Conservation (phyloP, 1,140 invertebrate genomes). For the silkworm (Bombyx mori) region DNA sequence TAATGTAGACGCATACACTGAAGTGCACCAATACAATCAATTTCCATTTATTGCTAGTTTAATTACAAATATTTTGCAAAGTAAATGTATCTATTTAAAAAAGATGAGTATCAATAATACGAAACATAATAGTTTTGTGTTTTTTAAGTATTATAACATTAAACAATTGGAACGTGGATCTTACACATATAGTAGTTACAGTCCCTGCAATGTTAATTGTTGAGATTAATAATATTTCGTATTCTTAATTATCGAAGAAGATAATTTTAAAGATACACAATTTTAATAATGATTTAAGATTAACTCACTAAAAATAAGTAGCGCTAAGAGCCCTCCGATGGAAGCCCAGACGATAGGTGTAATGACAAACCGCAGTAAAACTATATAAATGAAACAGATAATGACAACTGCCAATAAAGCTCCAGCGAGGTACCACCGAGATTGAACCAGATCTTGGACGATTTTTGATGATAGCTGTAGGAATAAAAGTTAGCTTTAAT, state of each 20-base stretch:
- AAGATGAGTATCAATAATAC: no score
- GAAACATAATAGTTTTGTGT: no score
- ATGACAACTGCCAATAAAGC: conserved; percentile 78
- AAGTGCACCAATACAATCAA: no score
- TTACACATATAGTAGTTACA: no score
- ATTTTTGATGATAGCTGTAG: conserved; percentile 72
- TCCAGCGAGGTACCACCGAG: conserved; percentile 79
- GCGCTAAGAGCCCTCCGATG: conserved; percentile 78
- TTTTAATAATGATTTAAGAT: no score
- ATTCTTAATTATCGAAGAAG: no score
- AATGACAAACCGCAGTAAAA: conserved; percentile 90
- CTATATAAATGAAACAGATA: conserved; percentile 88
- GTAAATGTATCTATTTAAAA: not conserved
- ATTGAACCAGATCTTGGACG: conserved; percentile 80
- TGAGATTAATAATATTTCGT: no score
- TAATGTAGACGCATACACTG: no score
- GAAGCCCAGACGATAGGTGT: conserved; percentile 90
- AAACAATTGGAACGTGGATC: not conserved
- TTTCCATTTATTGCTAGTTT: not conserved
- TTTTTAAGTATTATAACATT: not conserved
- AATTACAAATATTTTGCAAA: not conserved
- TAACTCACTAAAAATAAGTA: conserved; percentile 58
- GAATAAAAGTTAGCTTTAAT: not conserved
- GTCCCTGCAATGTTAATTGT: no score
- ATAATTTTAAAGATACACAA: no score